phyloP scores from a whole-genome alignment of 2,113 vertebrate species.

The Potamarius usumacintae region DNA sequence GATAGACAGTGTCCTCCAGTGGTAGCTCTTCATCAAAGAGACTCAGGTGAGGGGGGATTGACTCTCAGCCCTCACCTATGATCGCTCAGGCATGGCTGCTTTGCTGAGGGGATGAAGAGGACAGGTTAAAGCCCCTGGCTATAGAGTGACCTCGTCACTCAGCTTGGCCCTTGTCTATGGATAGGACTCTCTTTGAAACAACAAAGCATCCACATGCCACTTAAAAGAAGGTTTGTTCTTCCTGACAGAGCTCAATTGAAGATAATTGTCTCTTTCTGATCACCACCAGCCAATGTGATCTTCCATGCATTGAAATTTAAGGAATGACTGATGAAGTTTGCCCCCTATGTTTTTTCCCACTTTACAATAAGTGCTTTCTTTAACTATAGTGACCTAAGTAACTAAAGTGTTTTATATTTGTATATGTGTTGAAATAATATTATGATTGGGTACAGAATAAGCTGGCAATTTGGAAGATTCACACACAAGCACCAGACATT shows the following conservation, averaged over 20 bases:
- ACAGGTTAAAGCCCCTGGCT: slow-evolving; percentile 53
- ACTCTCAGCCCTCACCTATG: slow-evolving; percentile 48
- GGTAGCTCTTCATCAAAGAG: slow-evolving; percentile 53
- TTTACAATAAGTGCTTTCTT: slow-evolving; percentile 1
- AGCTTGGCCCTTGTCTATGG: slow-evolving; percentile 53
- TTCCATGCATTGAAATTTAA: slow-evolving; percentile 71
- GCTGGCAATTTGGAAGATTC: neutral
- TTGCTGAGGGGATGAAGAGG: slow-evolving; percentile 45
- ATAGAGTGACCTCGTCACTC: slow-evolving; percentile 63
- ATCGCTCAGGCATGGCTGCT: slow-evolving; percentile 58
- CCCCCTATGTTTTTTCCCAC: neutral
- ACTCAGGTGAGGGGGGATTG: slow-evolving; percentile 33
- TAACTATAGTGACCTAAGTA: neutral
- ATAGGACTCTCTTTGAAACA: slow-evolving; percentile 55
- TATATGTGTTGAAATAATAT: neutral
- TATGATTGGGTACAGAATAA: neutral
- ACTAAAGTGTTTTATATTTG: too few species aligned
- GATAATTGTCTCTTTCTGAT: slow-evolving; percentile 80
- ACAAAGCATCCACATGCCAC: slow-evolving; percentile 57
- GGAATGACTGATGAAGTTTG: slow-evolving; percentile 57
- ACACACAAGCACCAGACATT: slow-evolving; percentile 20
- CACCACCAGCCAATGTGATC: slow-evolving; percentile 70
- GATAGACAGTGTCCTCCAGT: slow-evolving; percentile 43
- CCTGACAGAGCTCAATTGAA: slow-evolving; percentile 75
- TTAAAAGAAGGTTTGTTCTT: slow-evolving; percentile 73